Conservation (phyloP, 2,888 invertebrate genomes). For the Eledona agricola region DNA sequence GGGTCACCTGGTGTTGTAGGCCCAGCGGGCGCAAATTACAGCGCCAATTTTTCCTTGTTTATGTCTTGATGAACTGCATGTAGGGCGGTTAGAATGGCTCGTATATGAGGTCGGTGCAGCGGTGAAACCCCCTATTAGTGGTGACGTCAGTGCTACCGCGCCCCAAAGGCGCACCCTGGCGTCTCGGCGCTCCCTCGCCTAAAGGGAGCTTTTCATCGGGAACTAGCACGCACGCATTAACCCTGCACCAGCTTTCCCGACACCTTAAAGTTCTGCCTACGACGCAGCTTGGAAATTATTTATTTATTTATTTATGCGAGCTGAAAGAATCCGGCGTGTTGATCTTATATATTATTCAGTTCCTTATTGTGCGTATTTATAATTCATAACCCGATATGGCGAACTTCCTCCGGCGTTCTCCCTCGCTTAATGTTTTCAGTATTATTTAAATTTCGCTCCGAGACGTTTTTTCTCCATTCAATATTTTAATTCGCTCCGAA, state of each 20-base stretch:
- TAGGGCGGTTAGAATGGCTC: constrained; percentile 12
- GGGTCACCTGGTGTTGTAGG: not conserved
- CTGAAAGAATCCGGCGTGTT: constrained; percentile 8
- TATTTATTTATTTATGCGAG: constrained; percentile 11
- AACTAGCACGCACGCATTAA: constrained; percentile 36
- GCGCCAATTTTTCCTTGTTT: constrained; percentile 7
- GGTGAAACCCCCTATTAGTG: constrained; percentile 28
- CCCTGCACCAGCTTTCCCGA: too few species aligned
- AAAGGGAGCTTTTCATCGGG: constrained; percentile 32
- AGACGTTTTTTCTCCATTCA: constrained; percentile 22
- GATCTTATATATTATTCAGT: constrained; percentile 17
- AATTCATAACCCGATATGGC: constrained; percentile 9
- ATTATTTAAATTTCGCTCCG: constrained; percentile 22
- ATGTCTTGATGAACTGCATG: not conserved
- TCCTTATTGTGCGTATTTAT: constrained; percentile 22
- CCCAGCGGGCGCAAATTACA: constrained; percentile 1
- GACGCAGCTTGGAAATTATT: too few species aligned
- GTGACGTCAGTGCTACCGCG: constrained; percentile 37
- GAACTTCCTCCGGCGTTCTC: constrained; percentile 6
- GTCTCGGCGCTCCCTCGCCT: constrained; percentile 35
- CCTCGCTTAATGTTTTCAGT: constrained; percentile 20
- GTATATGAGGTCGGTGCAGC: constrained; percentile 17
- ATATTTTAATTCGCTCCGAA: constrained; percentile 23
- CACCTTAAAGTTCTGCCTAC: too few species aligned
- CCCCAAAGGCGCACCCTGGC: constrained; percentile 37